A percentile compares a stretch with the other conserved stretches of the same genome.
Conservation (phyloP, 2,888 invertebrate species). For the Monoplex corrugatus region DNA sequence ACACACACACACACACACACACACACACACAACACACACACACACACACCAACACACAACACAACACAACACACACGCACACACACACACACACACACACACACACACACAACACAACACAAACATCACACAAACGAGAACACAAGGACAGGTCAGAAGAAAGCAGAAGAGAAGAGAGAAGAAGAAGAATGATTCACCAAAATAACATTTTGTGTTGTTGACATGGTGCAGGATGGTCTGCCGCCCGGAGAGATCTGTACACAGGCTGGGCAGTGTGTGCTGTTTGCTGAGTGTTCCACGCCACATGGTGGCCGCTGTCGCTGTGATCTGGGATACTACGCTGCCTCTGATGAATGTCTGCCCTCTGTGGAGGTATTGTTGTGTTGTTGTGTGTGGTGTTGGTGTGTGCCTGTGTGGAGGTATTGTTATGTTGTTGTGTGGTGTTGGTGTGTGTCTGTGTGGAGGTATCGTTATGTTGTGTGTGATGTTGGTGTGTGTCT, state of each 20-base stretch:
- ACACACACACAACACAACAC: no score
- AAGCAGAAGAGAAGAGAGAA: no score
- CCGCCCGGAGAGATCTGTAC: constrained; percentile 52
- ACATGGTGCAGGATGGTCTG: constrained; percentile 49
- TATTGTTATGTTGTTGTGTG: neutral
- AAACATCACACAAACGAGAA: no score
- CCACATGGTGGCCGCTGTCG: constrained; percentile 51
- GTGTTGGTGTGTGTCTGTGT: neutral
- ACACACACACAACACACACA: no score
- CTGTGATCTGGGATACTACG: constrained; percentile 50
- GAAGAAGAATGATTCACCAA: no score
- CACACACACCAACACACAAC: no score
- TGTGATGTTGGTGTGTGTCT: neutral
- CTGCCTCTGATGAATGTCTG: constrained; percentile 43
- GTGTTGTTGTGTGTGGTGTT: neutral
- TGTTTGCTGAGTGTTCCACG: constrained; percentile 52
- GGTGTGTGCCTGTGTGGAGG: neutral
- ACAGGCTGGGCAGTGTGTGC: constrained; percentile 53
- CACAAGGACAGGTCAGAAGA: no score
- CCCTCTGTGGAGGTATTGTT: constrained; percentile 43
- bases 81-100: no score
- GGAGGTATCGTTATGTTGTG: neutral
- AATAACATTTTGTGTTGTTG: no score
- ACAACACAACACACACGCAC: no score
- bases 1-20: no score